phyloP scores from a whole-genome alignment of 2,113 vertebrate genomes.

The Tyto alba region DNA sequence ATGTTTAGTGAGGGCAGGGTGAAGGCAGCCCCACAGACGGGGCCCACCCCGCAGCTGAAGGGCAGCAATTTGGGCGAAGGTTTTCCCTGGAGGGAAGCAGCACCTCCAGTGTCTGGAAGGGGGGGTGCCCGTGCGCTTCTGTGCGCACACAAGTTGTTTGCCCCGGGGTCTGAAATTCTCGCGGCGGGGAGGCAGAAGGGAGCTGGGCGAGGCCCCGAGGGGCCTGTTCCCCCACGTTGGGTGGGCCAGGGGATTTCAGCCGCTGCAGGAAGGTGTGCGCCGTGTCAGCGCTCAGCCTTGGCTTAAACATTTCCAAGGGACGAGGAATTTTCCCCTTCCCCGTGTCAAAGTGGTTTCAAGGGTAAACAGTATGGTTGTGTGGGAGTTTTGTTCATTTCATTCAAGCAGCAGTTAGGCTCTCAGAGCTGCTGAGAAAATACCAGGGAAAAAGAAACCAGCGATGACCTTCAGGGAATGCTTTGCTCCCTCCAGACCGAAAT shows the following conservation, averaged over 20 bases:
- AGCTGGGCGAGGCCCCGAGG: too few relatives aligned
- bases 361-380: accelerated
- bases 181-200: too few relatives aligned
- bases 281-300: accelerated
- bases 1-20: constrained; percentile 34
- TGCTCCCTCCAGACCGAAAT: not conserved
- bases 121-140: not conserved
- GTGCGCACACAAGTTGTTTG: too few relatives aligned
- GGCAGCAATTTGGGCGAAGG: not conserved
- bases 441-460: accelerated
- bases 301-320: not conserved
- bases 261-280: not conserved
- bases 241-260: too few relatives aligned
- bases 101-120: not conserved
- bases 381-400: not conserved
- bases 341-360: not conserved
- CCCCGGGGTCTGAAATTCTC: not conserved
- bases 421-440: not conserved
- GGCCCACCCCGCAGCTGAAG: not conserved
- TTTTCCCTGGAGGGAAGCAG: not conserved
- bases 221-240: too few relatives aligned
- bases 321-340: not conserved
- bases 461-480: accelerated
- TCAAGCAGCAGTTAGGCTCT: too few relatives aligned
- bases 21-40: not conserved